Evolutionary conservation across 1,140 invertebrate genomes (phyloP).

Genomic region (Contarinia nasturtii): DNA sequence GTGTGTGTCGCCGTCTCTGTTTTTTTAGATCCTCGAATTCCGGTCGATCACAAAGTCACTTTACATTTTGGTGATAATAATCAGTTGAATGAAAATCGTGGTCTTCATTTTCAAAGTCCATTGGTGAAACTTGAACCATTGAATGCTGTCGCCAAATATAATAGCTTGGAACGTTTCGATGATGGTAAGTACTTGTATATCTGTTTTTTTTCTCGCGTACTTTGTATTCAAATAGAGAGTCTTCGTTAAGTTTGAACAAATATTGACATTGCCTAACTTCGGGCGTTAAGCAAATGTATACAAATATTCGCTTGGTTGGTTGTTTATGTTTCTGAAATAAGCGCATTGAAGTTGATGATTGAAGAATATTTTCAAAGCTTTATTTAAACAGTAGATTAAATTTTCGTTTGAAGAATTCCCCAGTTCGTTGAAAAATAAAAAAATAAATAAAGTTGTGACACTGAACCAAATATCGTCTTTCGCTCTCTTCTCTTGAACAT

Average conservation of each 20-base stretch:
- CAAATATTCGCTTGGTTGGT: too few species aligned
- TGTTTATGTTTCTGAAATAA: too few species aligned
- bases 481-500: too few species aligned
- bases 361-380: too few species aligned
- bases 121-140: conserved; percentile 2
- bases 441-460: too few species aligned
- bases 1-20: neutral
- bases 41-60: conserved; percentile 4
- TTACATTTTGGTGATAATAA: neutral
- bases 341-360: too few species aligned
- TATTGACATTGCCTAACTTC: too few species aligned
- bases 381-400: too few species aligned
- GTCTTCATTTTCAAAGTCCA: conserved; percentile 5
- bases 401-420: too few species aligned
- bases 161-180: conserved; percentile 4
- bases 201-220: neutral
- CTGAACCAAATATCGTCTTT: too few species aligned
- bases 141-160: conserved; percentile 1
- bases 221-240: neutral
- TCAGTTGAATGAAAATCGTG: neutral
- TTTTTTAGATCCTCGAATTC: conserved; percentile 4
- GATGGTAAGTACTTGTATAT: conserved; percentile 3
- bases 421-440: too few species aligned
- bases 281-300: too few species aligned
- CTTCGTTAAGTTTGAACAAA: neutral